Base-by-base conservation (phyloP, 2,888 invertebrate genomes). In the Conchocele bisecta region DNA sequence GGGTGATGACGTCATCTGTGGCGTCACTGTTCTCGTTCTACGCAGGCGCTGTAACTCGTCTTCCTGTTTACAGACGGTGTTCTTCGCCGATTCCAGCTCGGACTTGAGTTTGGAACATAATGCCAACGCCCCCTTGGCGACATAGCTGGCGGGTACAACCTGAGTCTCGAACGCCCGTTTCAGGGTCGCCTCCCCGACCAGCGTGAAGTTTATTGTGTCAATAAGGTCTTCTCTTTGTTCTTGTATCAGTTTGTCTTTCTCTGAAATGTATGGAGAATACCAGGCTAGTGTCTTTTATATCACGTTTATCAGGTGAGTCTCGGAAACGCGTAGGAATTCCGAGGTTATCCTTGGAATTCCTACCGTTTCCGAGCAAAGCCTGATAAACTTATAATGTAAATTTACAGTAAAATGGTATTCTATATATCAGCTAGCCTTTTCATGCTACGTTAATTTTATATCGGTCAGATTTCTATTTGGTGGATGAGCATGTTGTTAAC, bases 41-140 rank as follows among this genome's bases (percentile, higher is more conserved):
- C 78, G 66, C 53, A 78, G 56, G n/a, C 77, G 71, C 58, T 81
- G 81, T 4, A 88, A 66, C 50, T 86, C 86, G 28, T 86, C 85
- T 60, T 88, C 88, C 74, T 87, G 88, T 42, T 82, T 74, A 56
- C 82, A 78, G 7, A 86, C 83, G 26, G 85, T 82, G 61, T 78
- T 83, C 65, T 85, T 85, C 9, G 86, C 86, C 2, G 84, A 82
- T 24, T 86, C 87, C 28, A 90, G 68, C 56, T 89, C 88, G 7
- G 77, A 54, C 44, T 88, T 81, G 5, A 90, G 82, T 28, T 79
- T 80, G 15, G 79, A 50, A 64, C 89, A 89, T 37, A 90, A 79
- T 7, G 83, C 75, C 6, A 90, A 65, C 5, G 90, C 89, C 1
- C 89, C 89, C 46, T 79, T 76, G 0, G 90, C 88, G 13, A 90